Base-by-base conservation (phyloP, 2,888 invertebrate species). In the Agapetus fuscipes region DNA sequence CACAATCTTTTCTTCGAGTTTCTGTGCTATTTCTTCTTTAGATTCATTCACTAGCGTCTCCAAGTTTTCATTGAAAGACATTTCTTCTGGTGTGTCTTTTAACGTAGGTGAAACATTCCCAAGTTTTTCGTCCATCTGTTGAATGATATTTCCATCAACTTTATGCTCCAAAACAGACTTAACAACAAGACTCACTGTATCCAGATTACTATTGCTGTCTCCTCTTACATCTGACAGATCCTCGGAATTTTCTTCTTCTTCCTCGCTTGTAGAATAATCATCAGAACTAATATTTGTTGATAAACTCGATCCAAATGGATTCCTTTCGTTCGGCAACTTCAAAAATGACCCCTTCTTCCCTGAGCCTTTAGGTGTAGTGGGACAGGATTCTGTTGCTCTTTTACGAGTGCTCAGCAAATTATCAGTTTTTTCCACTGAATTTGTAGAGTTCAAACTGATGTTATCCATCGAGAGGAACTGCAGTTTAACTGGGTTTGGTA, bases 101-200 rank as follows among this genome's bases (percentile, higher is more conserved):
- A n/a, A n/a, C n/a, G n/a, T n/a, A 3, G 34, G 34, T 11, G 34
- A 34, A 11, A 37, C 31, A 48, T 50, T 24, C 55, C 56, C 26
- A 4, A 64, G 51, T 50, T 67, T 67, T 39, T 51, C 61, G 28
- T 64, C 64, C 58, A 64, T 61, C 48, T 61, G 58, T 5, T 58
- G 57, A 36, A 63, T 55, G 9, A 62, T 53, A 25, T 48, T 51
- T 4, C 58, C 59, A 52, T 64, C 52, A 0, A 58, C 49, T 37
- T 60, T 58, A 15, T 64, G 59, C 39, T 58, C 65, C 26, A 70
- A 49, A 13, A 76, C 72, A 20, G 72, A 68, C 50, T 71, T 67
- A 3, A 76, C 71, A 14, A 77, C 65, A 33, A 72, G 70, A 51
- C 72, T 72, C 2, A 75, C 69, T 7, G 76, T 75, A 52, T 76